Evolutionary conservation across 1,140 invertebrate species (phyloP), one percentile per base, ranked within the genome.

Genomic region (Ips nitidus): DNA sequence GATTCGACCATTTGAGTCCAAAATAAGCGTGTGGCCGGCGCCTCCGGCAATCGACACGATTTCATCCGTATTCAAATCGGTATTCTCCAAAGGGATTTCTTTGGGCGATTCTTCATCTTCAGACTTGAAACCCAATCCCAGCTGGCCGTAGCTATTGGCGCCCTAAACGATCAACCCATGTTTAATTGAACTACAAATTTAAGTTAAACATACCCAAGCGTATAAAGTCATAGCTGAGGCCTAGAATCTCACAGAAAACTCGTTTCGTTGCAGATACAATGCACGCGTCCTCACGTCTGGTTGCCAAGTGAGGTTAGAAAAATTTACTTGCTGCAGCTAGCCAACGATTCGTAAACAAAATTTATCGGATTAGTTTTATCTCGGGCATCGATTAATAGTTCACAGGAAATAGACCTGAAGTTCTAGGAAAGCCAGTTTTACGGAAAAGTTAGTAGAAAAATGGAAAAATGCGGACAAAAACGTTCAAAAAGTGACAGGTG

Each of bases 111-210:
- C 76, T 64, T 88, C 84, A 81, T 89, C 85, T 78, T 94, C 92
- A 68, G 85, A 88, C 73, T 83, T 81, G 67, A 82, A 80, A 66
- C 88, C 90, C 76, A 89, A 83, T 64, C 89, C 89, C 41, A 94
- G 82, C 80, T 94, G 92, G 52, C 92, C 91, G 80, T 93, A 90
- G 72, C 90, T 92, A 81, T 95, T 95, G 64, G 92, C 91, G 76
- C 92, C 92, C 92, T 92, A 77, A 43, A 38, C 57, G 40, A 39
- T 42, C 52, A 65, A 62, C 62, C 47, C 38, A 7, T 65, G 37
- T 22, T 41, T 22, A 69, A 36, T 45, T 42, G 42, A 52, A 47
- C 41, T 40, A 4, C 38, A 22, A 43, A 55, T 52, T 38, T 22
- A 52, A 67, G 43, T 52, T 39, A 55, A 36, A 67, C 73, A 73